Conservation (phyloP, 2,888 invertebrate species). For the Isotomurus palustris region DNA sequence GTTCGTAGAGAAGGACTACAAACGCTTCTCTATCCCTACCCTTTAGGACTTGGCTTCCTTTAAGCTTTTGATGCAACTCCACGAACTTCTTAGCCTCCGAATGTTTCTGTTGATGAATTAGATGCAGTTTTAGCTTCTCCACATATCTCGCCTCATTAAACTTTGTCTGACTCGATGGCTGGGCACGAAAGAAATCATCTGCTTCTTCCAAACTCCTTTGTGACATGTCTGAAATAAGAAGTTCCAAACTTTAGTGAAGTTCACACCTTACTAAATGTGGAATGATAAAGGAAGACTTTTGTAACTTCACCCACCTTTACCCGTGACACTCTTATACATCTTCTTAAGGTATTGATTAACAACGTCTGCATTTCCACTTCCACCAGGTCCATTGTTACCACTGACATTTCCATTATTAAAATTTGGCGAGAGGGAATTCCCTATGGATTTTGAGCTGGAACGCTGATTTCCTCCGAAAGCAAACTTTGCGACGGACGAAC, state of each 20-base stretch:
- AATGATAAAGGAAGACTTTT: not conserved
- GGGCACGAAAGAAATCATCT: conserved; percentile 2
- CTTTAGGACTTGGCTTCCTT: conserved; percentile 55
- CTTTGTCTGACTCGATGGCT: conserved; percentile 15
- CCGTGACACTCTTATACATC: conserved; percentile 4
- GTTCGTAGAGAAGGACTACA: conserved; percentile 53
- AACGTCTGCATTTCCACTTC: too few species aligned
- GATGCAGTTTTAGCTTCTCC: conserved; percentile 46
- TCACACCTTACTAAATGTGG: too few species aligned
- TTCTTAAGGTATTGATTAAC: not conserved
- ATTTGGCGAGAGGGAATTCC: too few species aligned
- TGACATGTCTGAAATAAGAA: conserved; percentile 11
- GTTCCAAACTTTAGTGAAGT: too few species aligned
- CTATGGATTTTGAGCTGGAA: too few species aligned
- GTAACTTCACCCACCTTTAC: not conserved
- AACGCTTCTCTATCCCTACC: conserved; percentile 61
- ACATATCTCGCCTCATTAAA: conserved; percentile 44
- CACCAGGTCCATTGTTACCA: too few species aligned
- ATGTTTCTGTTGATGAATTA: conserved; percentile 47
- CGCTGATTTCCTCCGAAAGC: not conserved
- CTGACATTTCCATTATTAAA: too few species aligned
- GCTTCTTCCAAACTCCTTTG: conserved; percentile 19
- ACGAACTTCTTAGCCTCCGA: conserved; percentile 51
- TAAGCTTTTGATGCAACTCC: conserved; percentile 51
- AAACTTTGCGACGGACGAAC: not conserved